Percentiles rank a stretch among this genome's conserved stretches.
Conservation (phyloP, 2,113 vertebrate species). For the Capricornis sumatraensis region DNA sequence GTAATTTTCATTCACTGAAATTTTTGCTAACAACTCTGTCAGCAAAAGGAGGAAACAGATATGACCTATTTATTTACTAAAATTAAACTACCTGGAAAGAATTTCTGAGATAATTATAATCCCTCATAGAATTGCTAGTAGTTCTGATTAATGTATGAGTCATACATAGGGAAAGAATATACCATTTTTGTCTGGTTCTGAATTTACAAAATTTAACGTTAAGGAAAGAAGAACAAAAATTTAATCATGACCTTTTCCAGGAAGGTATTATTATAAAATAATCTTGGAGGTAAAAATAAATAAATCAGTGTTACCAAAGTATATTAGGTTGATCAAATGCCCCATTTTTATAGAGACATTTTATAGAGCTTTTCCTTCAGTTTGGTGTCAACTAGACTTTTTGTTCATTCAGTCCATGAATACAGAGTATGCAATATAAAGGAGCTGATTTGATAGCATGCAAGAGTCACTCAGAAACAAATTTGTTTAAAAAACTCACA, state of each 20-base stretch:
- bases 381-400: neutral
- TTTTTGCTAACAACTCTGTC: conserved; percentile 35
- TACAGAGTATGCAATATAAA: neutral
- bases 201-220: neutral
- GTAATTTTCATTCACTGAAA: conserved; percentile 34
- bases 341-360: neutral
- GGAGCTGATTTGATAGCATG: neutral
- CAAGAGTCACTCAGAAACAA: neutral
- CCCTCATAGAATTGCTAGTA: neutral
- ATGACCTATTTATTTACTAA: conserved; percentile 47
- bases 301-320: neutral
- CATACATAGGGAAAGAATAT: neutral
- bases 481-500: neutral
- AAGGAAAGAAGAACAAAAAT: neutral
- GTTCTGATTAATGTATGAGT: conserved; percentile 30
- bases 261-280: neutral
- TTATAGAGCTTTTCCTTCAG: neutral
- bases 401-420: neutral
- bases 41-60: conserved; percentile 31
- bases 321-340: neutral
- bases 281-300: neutral
- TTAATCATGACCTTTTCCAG: conserved; percentile 2
- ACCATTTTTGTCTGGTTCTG: neutral
- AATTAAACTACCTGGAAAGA: neutral
- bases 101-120: conserved; percentile 4